These are phyloP conservation scores for Papilio gigon DNA, from an alignment of 2,888 invertebrate genomes.

Conservation along the genomic window DNA sequence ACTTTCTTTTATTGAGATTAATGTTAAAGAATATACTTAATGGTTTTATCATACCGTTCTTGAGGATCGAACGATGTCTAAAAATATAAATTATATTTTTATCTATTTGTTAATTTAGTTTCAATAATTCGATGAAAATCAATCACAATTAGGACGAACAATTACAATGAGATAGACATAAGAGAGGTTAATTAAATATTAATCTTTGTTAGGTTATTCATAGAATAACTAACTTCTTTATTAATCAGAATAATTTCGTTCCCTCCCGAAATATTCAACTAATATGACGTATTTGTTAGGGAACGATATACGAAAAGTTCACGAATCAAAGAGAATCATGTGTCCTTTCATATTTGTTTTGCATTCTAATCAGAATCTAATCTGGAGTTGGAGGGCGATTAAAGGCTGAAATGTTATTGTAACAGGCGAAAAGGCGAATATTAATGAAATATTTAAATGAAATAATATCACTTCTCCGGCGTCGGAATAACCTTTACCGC, in stretches of 20 bases:
- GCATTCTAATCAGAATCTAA: conserved; percentile 6
- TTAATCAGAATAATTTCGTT: no score
- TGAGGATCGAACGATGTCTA: neutral
- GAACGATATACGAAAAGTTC: no score
- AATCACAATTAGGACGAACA: no score
- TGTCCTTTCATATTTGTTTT: conserved; percentile 3
- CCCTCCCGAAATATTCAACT: no score
- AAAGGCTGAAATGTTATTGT: neutral
- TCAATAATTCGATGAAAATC: no score
- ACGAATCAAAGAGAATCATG: neutral
- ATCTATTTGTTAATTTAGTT: no score
- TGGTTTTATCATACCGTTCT: conserved; percentile 1
- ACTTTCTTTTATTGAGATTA: conserved; percentile 29
- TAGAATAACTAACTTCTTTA: no score
- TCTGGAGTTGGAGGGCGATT: conserved; percentile 5
- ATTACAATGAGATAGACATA: no score
- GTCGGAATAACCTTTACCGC: conserved; percentile 38
- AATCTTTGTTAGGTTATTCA: no score
- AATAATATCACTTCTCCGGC: conserved; percentile 25
- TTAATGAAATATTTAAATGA: conserved; percentile 26
- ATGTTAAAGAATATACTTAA: conserved; percentile 1
- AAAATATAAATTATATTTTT: no score
- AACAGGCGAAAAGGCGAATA: neutral
- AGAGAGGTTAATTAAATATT: no score
- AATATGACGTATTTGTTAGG: no score